A percentile compares a stretch with the other conserved stretches of the same genome.
Conservation (phyloP, 2,888 invertebrate genomes). For the Druceiella hillmani region DNA sequence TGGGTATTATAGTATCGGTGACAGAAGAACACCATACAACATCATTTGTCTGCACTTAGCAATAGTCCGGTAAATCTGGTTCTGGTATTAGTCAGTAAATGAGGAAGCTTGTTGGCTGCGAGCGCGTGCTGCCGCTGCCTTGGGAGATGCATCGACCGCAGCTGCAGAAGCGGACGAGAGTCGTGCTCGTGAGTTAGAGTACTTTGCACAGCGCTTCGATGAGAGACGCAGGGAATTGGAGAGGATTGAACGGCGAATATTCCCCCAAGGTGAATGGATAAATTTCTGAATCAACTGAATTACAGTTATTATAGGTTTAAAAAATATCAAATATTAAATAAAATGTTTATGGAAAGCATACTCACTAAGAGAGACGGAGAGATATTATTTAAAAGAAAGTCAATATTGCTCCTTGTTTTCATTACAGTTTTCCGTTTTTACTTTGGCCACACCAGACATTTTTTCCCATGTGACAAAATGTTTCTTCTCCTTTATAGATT, state of each 20-base stretch:
- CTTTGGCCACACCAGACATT: too few species aligned
- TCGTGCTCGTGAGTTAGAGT: slow-evolving; percentile 57
- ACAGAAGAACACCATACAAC: slow-evolving; percentile 4
- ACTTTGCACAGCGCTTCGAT: slow-evolving; percentile 64
- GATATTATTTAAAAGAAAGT: too few species aligned
- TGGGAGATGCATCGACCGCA: slow-evolving; percentile 64
- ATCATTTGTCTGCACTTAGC: slow-evolving; percentile 1
- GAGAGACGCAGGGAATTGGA: slow-evolving; percentile 69
- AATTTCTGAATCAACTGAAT: too few species aligned
- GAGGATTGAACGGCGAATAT: slow-evolving; percentile 70
- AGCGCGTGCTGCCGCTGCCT: slow-evolving; percentile 60
- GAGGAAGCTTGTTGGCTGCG: slow-evolving; percentile 70
- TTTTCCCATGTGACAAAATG: too few species aligned
- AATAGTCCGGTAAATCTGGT: not conserved
- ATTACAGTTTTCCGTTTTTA: too few species aligned
- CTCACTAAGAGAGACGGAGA: too few species aligned
- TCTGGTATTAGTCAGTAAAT: slow-evolving; percentile 52
- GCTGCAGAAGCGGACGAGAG: slow-evolving; percentile 62
- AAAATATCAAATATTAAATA: too few species aligned
- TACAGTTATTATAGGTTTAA: too few species aligned
- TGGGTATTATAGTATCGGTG: not conserved
- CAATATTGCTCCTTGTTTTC: too few species aligned
- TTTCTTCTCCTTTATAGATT: too few species aligned
- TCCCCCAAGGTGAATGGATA: too few species aligned
- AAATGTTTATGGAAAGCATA: too few species aligned